These are phyloP conservation scores for Alexandromys fortis DNA, from an alignment of 2,113 vertebrate species.

Conservation along the genomic window DNA sequence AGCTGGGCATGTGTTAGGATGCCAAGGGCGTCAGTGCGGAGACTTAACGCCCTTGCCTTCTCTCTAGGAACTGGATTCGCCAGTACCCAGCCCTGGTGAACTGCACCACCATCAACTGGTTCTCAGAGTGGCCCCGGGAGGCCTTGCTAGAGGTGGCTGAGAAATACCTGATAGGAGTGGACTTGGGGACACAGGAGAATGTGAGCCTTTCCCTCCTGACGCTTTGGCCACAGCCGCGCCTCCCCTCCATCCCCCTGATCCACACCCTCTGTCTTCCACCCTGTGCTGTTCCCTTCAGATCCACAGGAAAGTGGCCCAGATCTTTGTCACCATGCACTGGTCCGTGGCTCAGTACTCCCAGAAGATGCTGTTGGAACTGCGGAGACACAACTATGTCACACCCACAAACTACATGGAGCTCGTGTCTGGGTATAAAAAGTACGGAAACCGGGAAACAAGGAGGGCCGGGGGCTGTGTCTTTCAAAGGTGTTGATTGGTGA, in stretches of 20 bases:
- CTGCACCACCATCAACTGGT: slow-evolving; percentile 95
- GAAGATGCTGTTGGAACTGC: slow-evolving; percentile 90
- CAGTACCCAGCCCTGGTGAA: slow-evolving; percentile 94
- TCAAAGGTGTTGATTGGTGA: neutral
- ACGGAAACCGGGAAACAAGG: neutral
- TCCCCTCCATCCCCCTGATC: too few relatives aligned
- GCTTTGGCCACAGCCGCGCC: neutral
- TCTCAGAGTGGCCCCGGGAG: slow-evolving; percentile 92
- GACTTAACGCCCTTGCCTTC: neutral
- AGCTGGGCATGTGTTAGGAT: rapidly evolving
- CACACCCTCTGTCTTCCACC: neutral
- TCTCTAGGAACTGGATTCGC: slow-evolving; percentile 89
- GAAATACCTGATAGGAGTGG: slow-evolving; percentile 88
- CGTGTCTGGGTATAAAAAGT: slow-evolving; percentile 95
- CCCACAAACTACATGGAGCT: slow-evolving; percentile 95
- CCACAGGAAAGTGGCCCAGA: slow-evolving; percentile 89
- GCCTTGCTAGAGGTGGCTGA: slow-evolving; percentile 94
- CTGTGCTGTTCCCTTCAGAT: slow-evolving; percentile 83
- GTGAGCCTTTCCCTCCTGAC: slow-evolving; percentile 79
- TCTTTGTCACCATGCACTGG: slow-evolving; percentile 93
- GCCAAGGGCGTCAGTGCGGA: neutral
- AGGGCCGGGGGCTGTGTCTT: neutral
- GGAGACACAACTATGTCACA: slow-evolving; percentile 92
- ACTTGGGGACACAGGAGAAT: slow-evolving; percentile 86
- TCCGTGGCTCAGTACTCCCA: slow-evolving; percentile 90